Evolutionary conservation across 2,888 invertebrate species (phyloP), one percentile per base, ranked within the genome.

Genomic region (Drosophila villosipedis): DNA sequence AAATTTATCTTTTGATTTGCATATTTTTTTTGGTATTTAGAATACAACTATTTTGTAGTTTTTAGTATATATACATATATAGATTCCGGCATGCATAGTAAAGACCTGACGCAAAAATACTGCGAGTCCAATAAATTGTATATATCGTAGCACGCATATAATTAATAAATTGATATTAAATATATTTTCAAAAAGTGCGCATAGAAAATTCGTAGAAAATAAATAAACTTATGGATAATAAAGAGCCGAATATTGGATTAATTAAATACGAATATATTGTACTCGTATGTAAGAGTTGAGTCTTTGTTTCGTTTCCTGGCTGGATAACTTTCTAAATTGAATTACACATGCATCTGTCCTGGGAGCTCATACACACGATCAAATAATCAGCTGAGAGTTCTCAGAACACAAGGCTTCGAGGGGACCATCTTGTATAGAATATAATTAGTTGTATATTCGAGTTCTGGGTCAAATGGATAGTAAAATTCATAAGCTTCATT

Each of bases 131-230:
- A 59, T 59, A 54, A 63, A 55, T 50, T 53, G 33, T 57, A 60
- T 47, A 16, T 55, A 60, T 50, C 35, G 4, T 30, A 10, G 22
- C 62, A 49, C 12, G 30, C 37, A 35, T 37, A 14, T 37, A 14
- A 28, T 19, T 19, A 25, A 37, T 53, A 71, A 22, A 33, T 67
- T 70, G 25, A 37, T 28, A 52, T 37, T 57, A 62, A 31, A 47
- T 50, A 66, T 73, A 73, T 59, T 12, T 50, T 54, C 59, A 73
- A 43, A 73, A 67, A 74, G 74, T 74, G 73, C 67, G 22, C 43
- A 25, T 73, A 50, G 59, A 74, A 74, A 63, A 74, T 63, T 58
- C 4, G 54, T 73, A 61, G 68, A n/a, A 30, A 39, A 68, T 57
- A 2, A 47, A 47, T 35, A 9, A 68, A 70, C 41, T 35, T 55